Conservation (phyloP, 2,113 vertebrate species). For the Prinia subflava region DNA sequence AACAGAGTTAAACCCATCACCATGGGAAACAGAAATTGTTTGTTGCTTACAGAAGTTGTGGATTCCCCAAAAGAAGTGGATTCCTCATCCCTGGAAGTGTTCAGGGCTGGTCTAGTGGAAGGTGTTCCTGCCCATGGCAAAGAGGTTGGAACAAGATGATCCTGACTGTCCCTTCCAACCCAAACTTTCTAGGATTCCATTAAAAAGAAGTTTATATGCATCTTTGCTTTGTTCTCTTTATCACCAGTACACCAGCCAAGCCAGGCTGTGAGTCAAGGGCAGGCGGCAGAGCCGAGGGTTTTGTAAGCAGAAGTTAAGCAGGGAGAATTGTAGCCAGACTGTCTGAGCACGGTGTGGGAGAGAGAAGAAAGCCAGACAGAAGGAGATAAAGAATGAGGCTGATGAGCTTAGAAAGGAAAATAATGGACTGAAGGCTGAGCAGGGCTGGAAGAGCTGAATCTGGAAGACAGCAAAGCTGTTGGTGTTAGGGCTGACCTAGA, state of each 20-base stretch:
- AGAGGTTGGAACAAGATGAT: not conserved
- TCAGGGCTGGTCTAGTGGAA: not conserved
- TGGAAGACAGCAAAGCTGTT: not conserved
- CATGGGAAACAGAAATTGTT: not conserved
- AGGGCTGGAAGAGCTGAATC: not conserved
- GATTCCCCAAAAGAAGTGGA: not conserved
- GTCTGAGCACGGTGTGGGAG: not conserved
- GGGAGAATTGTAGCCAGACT: not conserved
- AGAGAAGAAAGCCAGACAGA: not conserved
- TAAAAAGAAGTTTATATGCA: not conserved
- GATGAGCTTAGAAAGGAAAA: slow-evolving; percentile 22
- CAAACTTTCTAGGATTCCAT: not conserved
- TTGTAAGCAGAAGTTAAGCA: slow-evolving; percentile 23
- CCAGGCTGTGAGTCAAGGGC: not conserved
- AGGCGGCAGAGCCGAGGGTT: not conserved
- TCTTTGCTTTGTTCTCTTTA: not conserved
- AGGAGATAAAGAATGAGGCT: slow-evolving; percentile 33
- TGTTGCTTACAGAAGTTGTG: not conserved
- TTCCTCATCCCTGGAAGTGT: not conserved
- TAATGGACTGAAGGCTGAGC: slow-evolving; percentile 24
- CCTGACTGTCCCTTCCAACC: not conserved
- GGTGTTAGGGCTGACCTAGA: not conserved
- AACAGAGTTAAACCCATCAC: not conserved
- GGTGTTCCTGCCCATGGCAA: not conserved
- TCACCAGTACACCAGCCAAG: not conserved